Base-by-base conservation (phyloP, 2,113 vertebrate genomes). In the Ctenodactylus gundi region DNA sequence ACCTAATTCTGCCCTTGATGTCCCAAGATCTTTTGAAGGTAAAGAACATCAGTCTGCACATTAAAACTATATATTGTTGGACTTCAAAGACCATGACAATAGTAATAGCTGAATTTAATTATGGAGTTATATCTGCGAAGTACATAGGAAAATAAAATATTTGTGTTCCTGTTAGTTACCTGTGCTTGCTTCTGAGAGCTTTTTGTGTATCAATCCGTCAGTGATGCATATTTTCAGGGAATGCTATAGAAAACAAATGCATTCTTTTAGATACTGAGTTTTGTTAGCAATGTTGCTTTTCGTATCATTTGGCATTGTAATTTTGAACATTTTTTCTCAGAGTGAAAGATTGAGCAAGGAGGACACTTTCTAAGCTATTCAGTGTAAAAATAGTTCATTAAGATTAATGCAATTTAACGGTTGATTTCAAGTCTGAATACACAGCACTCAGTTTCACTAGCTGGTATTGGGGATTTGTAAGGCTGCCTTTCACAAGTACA, bases 11-110 rank as follows among this genome's bases (percentile, higher is more conserved):
- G 93, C 99, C 99, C 8, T 98, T 99, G 95, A 99, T 99, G 99
- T 99, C 99, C 95, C 99, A 99, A 98, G 99, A 99, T 97, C 98
- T 99, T 95, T 98, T 99, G 91, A 99, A 99, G 98, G 99, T 99
- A 98, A 98, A 44, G 62, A 67, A 44, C 65, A 11, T 39, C 27
- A 78, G 51, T 70, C 15, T 81, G 58, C 73, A 55, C 5, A 15
- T 46, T 80, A 68, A 84, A 86, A 51, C 51, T 55, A 34, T 64
- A 3, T 25, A 5, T 67, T 44, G 29, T 31, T 7, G 0, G 75
- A 18, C 15, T 82, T 83, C 49, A n/a, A n/a, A 73, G 44, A 49
- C 70, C 27, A 25, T 72, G 80, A 77, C 14, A 44, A 23, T 41
- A 72, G 46, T 34, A 8, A 15, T 6, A 5, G 51, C 39, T 73